Evolutionary conservation across 2,888 invertebrate genomes (phyloP).

Genomic region (Hypercompe scribonia): DNA sequence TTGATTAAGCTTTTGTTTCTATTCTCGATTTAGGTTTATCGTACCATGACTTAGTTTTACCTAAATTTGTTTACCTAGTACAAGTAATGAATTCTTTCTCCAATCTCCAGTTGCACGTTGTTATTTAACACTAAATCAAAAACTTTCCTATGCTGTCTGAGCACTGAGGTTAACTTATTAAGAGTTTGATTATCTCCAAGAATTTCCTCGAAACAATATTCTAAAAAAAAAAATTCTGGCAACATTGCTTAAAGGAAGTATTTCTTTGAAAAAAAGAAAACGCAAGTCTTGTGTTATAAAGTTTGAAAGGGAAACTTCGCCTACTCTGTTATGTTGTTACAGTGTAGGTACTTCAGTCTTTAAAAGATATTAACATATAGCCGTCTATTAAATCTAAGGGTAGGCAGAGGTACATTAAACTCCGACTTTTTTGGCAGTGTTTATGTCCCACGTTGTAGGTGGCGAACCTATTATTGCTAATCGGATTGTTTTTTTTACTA

Average conservation of each 20-base stretch:
- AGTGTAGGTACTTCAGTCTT: neutral
- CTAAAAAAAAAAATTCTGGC: neutral
- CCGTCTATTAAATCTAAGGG: no score
- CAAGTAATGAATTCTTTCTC: neutral
- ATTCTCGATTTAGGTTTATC: constrained; percentile 7
- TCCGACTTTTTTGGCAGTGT: no score
- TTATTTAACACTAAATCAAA: neutral
- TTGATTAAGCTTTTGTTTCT: neutral
- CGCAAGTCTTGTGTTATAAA: neutral
- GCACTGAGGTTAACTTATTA: neutral
- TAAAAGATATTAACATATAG: neutral
- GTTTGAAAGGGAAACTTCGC: neutral
- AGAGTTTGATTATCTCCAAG: neutral
- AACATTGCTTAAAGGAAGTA: neutral
- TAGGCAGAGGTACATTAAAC: no score
- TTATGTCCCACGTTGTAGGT: no score
- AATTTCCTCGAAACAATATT: neutral
- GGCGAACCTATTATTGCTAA: no score
- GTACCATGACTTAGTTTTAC: neutral
- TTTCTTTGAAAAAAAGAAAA: neutral
- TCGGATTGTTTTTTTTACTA: no score
- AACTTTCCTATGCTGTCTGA: no score
- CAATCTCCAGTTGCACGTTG: neutral
- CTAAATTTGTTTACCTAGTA: neutral
- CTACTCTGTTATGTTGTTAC: neutral